Evolutionary conservation across 2,113 vertebrate species (phyloP), one percentile per base, ranked within the genome.

Genomic region (Chascanopsetta lugubris): DNA sequence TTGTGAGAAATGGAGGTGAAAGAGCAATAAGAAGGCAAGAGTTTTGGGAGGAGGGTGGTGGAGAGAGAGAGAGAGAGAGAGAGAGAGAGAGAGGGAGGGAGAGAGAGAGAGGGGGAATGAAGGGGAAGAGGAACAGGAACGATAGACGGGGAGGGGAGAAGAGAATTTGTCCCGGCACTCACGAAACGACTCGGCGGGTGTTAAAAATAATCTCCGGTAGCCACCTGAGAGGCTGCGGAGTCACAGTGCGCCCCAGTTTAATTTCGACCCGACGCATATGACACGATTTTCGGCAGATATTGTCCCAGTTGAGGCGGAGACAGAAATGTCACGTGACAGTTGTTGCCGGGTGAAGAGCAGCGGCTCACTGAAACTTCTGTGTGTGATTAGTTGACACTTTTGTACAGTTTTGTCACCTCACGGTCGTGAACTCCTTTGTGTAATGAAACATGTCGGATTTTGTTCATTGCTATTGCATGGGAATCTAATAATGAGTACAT

Each of bases 241-340:
- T 92, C 91, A 91, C 88, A 90, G 82, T 80, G 72, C 75, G 92
- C 77, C 92, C 93, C 89, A 93, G 85, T 93, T 94, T 90, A 77
- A 80, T 76, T 82, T 77, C 84, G 79, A 82, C 61, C 59, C 67
- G 34, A 63, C 54, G 72, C 86, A 83, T 84, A 72, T 81, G 86
- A 83, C 88, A 85, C 61, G 65, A 43, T 85, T 82, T 86, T 80
- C 56, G 53, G 40, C 57, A 62, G 71, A 83, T 88, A 85, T 56
- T 87, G 86, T 85, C 87, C 87, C 82, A 89, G 59, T 88, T 90
- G 60, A 79, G 72, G 71, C n/a, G n/a, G n/a, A n/a, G n/a, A n/a
- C n/a, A n/a, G n/a, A n/a, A n/a, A n/a, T n/a, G n/a, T 57, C 25
- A 27, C 13, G 1, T 6, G 27, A 2, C 24, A 73, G 36, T 42